Conservation (phyloP, 2,888 invertebrate genomes). For the Heliothis peltigera region DNA sequence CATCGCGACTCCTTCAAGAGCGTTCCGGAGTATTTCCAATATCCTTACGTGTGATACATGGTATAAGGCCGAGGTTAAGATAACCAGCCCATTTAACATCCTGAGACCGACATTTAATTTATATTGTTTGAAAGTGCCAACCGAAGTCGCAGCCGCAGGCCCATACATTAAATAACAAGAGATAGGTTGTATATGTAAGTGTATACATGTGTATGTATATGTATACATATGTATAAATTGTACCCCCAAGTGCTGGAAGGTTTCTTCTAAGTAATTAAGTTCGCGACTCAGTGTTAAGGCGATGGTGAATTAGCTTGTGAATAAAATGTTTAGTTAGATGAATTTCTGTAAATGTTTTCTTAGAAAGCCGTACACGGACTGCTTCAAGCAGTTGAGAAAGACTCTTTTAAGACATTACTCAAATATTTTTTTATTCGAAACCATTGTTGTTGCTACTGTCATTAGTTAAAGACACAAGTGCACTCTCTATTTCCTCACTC, state of each 20-base stretch:
- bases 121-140: slow-evolving; percentile 60
- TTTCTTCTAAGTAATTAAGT: slow-evolving; percentile 68
- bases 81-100: slow-evolving; percentile 57
- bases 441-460: no score
- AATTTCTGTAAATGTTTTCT: no score
- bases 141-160: slow-evolving; percentile 46
- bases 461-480: no score
- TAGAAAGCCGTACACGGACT: no score
- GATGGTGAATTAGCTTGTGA: slow-evolving; percentile 37
- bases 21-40: slow-evolving; percentile 26
- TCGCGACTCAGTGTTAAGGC: slow-evolving; percentile 56
- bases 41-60: slow-evolving; percentile 36
- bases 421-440: no score
- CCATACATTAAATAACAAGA: slow-evolving; percentile 56
- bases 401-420: no score
- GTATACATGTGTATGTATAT: slow-evolving; percentile 8
- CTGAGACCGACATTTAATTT: slow-evolving; percentile 55
- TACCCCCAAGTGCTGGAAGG: slow-evolving; percentile 46
- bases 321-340: no score
- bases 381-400: no score
- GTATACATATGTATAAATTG: slow-evolving; percentile 30
- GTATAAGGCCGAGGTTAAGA: slow-evolving; percentile 47
- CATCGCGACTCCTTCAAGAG: not conserved
- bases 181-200: slow-evolving; percentile 15
- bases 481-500: no score